Conservation (phyloP, 2,797 vertebrate genomes). For the Rallus crepitans region DNA sequence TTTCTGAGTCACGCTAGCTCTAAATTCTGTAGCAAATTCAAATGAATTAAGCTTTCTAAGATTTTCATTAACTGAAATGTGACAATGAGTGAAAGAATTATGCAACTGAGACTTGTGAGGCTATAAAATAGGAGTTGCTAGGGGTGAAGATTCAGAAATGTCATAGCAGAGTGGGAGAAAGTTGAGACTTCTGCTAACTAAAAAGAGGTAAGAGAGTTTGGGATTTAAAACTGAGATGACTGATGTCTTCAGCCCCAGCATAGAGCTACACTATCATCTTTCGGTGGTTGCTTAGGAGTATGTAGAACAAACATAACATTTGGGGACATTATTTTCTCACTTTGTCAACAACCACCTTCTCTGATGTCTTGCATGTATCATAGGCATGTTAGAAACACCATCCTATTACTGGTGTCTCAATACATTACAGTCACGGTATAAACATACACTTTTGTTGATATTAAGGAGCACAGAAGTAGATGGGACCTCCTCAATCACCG, state of each 20-base stretch:
- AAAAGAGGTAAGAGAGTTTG: constrained; percentile 1
- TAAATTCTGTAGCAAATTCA: constrained; percentile 20
- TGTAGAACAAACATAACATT: constrained; percentile 8
- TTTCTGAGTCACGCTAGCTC: constrained; percentile 33
- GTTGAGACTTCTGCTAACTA: background rate
- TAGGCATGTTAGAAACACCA: background rate
- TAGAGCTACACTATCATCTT: background rate
- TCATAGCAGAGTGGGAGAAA: constrained; percentile 22
- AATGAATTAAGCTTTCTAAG: constrained; percentile 54
- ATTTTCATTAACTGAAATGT: constrained; percentile 57
- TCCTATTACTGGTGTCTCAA: background rate
- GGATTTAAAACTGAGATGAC: background rate
- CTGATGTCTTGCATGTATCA: background rate
- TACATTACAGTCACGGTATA: background rate
- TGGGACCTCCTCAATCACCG: constrained; percentile 5
- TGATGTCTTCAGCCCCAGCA: background rate
- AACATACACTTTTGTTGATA: constrained; percentile 30
- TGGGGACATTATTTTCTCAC: background rate
- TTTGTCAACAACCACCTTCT: constrained; percentile 8
- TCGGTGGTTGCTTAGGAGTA: background rate
- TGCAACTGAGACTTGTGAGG: background rate
- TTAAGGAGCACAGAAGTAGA: background rate
- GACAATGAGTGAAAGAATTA: constrained; percentile 57
- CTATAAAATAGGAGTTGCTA: constrained; percentile 19
- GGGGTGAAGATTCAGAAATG: constrained; percentile 24